Percentiles rank a stretch among this genome's conserved stretches.
Conservation (phyloP, 2,888 invertebrate species). For the Lasioglossum marginatum region DNA sequence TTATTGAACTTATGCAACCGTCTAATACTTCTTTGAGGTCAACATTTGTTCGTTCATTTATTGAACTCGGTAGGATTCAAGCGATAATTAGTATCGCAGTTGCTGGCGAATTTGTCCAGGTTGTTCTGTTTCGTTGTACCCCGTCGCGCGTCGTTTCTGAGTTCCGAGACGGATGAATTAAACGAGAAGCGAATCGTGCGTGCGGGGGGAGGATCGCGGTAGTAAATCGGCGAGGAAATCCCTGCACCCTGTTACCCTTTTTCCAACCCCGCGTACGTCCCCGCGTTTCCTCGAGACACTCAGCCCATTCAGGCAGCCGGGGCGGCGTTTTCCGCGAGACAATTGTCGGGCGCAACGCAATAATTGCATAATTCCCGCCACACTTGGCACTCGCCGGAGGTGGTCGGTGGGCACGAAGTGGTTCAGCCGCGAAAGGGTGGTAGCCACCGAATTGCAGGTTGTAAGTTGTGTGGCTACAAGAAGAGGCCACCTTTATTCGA, state of each 20-base stretch:
- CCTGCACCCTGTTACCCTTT: slow-evolving; percentile 42
- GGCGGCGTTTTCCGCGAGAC: slow-evolving; percentile 74
- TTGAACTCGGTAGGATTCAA: too few species aligned
- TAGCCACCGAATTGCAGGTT: slow-evolving; percentile 52
- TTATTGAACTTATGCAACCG: too few species aligned
- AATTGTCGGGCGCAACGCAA: slow-evolving; percentile 81
- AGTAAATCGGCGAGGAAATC: slow-evolving; percentile 66
- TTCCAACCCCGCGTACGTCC: not conserved
- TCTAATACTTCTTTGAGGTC: too few species aligned
- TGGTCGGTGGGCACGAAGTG: slow-evolving; percentile 53
- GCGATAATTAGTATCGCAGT: too few species aligned
- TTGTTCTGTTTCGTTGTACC: not conserved
- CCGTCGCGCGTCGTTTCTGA: not conserved
- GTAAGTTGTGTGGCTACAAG: slow-evolving; percentile 36
- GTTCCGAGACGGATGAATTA: slow-evolving; percentile 44
- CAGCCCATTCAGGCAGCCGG: slow-evolving; percentile 65
- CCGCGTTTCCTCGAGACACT: slow-evolving; percentile 59
- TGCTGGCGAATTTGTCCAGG: not conserved
- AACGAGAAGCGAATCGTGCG: slow-evolving; percentile 36
- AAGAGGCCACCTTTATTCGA: slow-evolving; percentile 45
- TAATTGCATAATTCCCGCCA: slow-evolving; percentile 83
- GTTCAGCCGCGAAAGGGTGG: slow-evolving; percentile 55
- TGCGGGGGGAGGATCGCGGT: slow-evolving; percentile 14
- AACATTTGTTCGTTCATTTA: too few species aligned
- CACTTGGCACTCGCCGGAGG: slow-evolving; percentile 68